Conservation (phyloP, 2,113 vertebrate species). For the Sphaerodactylus townsendi region DNA sequence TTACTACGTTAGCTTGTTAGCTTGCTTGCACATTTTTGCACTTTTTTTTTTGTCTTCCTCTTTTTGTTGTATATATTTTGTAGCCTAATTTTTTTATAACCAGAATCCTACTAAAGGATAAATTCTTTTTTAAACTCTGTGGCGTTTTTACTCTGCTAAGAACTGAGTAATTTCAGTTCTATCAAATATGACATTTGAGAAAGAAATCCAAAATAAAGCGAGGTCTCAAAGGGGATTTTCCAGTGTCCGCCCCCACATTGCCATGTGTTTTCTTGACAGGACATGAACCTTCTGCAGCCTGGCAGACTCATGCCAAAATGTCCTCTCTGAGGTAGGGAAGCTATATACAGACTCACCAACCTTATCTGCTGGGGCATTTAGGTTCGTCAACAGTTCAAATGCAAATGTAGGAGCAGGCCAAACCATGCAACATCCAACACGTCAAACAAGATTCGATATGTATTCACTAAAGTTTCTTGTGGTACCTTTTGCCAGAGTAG, state of each 20-base stretch:
- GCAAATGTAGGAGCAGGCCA: background rate
- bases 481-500: background rate
- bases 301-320: background rate
- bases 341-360: slow-evolving; percentile 9
- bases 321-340: background rate
- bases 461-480: background rate
- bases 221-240: background rate
- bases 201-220: background rate
- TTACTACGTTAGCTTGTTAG: too few relatives aligned
- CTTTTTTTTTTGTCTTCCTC: too few relatives aligned
- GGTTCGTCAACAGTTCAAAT: background rate
- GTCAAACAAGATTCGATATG: background rate
- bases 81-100: too few relatives aligned
- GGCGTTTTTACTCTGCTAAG: too few relatives aligned
- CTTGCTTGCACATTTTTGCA: too few relatives aligned
- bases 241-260: background rate
- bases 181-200: background rate
- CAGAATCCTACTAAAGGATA: too few relatives aligned
- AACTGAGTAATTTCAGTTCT: too few relatives aligned
- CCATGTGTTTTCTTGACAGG: background rate
- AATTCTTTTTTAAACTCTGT: too few relatives aligned
- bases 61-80: too few relatives aligned
- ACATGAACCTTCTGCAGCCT: slow-evolving; percentile 12
- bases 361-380: background rate
- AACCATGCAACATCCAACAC: background rate